A percentile compares a stretch with the other conserved stretches of the same genome.
These are phyloP conservation scores for Cryptotis parvus DNA, from an alignment of 2,113 vertebrate species.

Conservation along the genomic window DNA sequence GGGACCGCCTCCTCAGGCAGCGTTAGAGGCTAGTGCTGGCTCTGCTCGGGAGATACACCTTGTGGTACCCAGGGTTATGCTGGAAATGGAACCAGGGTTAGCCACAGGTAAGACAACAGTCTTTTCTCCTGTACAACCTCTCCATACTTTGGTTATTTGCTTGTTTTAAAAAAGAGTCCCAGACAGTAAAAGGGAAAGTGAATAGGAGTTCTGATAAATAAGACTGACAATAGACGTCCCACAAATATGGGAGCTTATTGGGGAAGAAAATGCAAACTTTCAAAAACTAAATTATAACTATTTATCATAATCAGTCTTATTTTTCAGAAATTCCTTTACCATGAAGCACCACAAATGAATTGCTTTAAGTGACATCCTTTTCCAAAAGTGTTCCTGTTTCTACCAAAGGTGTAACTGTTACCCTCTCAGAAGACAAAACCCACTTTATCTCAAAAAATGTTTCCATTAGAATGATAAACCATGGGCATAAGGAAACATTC, in stretches of 20 bases:
- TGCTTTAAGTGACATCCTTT: neutral
- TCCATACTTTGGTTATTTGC: neutral
- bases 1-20: too few species aligned
- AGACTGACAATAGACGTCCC: neutral
- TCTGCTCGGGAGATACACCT: too few species aligned
- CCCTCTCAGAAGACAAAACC: constrained; percentile 5
- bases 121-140: too few species aligned
- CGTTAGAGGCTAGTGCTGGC: too few species aligned
- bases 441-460: neutral
- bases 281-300: neutral
- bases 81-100: too few species aligned
- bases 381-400: constrained; percentile 7
- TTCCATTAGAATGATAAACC: neutral
- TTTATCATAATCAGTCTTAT: neutral
- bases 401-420: constrained; percentile 31
- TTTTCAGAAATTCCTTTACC: neutral
- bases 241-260: neutral
- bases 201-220: neutral
- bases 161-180: neutral
- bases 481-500: neutral
- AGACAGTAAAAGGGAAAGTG: neutral
- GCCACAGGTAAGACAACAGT: too few species aligned
- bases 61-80: too few species aligned
- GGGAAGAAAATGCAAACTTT: constrained; percentile 3
- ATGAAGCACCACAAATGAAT: neutral